Evolutionary conservation across 1,140 invertebrate genomes (phyloP), one percentile per base, ranked within the genome.

Genomic region (Druon quercuslanigerum): DNA sequence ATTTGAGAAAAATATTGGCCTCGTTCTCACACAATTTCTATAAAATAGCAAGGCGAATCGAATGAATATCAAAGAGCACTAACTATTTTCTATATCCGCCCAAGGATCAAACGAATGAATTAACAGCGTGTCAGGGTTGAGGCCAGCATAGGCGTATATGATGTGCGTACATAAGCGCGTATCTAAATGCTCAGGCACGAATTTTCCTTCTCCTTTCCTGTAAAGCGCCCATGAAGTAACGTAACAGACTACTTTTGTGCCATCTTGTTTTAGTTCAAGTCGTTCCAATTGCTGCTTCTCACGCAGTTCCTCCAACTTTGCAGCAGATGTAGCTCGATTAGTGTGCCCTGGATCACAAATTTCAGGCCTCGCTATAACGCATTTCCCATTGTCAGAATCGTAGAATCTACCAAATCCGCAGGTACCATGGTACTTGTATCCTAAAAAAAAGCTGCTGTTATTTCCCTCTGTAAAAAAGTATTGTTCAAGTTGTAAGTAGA

Each of bases 221-320:
- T 97, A 97, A 86, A 96, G 94, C 0, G 96, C 94, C 97, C 97
- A 98, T 83, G 95, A 98, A 2, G 96, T 96, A 83, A 97, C 93
- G 83, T 98, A 98, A 88, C 97, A 98, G 0, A 97, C 93, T 0
- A 98, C 94, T 79, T 93, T 93, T 5, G 90, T 88, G 3, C 83
- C 84, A 1, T 88, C 87, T 1, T 89, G 76, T 2, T 54, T 52
- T 50, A 86, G 13, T 25, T 87, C 82, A 0, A 89, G 77, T 72
- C 86, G 80, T 54, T 90, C 83, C 3, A 75, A 56, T 7, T 84
- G 82, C 7, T 87, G 78, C 0, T 77, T 83, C 51, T 88, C 83
- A 6, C 78, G 72, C 14, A 86, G 74, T 19, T 85, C 78, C 0
- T 76, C 80, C 0, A 84, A 50, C 71, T 51, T 77, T 25, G 73